Evolutionary conservation across 37 sponge, comb jelly and placozoan genomes (phyloP), one percentile per base, ranked within the genome.

Genomic region (Tethya wilhelma): DNA sequence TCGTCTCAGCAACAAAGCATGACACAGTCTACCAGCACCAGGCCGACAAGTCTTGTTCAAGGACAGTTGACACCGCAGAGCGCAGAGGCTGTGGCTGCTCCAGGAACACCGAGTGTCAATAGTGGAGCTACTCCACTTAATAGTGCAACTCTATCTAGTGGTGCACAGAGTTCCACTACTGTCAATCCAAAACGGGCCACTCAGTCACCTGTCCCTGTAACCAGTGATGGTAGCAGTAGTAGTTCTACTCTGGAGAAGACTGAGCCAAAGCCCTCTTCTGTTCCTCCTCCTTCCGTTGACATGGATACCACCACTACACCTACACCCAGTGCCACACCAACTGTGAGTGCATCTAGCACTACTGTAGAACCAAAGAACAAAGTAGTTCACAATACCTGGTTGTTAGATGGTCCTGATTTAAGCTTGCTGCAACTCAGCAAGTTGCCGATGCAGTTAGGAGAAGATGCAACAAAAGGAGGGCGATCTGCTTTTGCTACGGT

Each of bases 371-470:
- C n/a, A n/a, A n/a, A n/a, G n/a, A n/a, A n/a, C n/a, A n/a, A n/a
- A n/a, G n/a, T n/a, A n/a, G 26, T 20, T 26, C 26, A 12, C 14
- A 39, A 29, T 42, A 22, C 46, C 2, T 78, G 64, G 43, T 5
- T 31, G 32, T 45, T 78, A 67, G 44, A 42, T 64, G 67, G 67
- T 31, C 78, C 78, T 26, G 28, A 65, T 29, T 7, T 45, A 0
- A 78, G 17, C 46, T 25, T 78, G 9, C 66, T 64, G 34, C 78
- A 39, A 17, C 78, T 78, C 20, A 78, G 34, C 34, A 45, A 29
- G 26, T 67, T 57, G 26, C 49, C 28, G 20, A 73, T 9, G 66
- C 7, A 25, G 14, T 17, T 29, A 60, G 33, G 38, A 59, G 41
- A 33, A 55, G n/a, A 34, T 2, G 30, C 26, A 2, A 49, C 12